Evolutionary conservation across 2,888 invertebrate species (phyloP).

Genomic region (Emmelina monodactyla): DNA sequence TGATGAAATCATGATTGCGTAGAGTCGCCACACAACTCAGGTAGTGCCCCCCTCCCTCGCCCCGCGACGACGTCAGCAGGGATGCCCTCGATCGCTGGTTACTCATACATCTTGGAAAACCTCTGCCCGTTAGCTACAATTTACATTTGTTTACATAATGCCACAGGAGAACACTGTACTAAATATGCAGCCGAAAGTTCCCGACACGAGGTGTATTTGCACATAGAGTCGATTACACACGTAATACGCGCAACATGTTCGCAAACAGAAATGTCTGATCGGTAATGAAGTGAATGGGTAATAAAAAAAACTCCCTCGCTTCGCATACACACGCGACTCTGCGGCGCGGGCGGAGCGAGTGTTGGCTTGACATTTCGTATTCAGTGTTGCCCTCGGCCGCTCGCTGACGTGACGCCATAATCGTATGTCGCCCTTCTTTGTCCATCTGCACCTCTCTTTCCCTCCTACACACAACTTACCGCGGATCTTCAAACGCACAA

Average conservation of each 20-base stretch:
- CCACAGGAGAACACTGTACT: background rate
- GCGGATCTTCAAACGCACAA: background rate
- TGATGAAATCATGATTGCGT: constrained; percentile 1
- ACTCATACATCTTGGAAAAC: constrained; percentile 49
- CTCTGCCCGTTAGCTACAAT: constrained; percentile 30
- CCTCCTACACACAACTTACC: background rate
- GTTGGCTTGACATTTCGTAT: background rate
- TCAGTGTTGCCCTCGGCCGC: background rate
- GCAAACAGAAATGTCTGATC: background rate
- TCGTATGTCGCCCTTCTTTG: background rate
- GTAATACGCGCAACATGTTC: background rate
- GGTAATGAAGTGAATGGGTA: background rate
- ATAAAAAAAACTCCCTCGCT: background rate
- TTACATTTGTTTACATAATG: constrained; percentile 31
- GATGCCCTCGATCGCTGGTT: constrained; percentile 51
- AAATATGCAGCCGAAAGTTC: background rate
- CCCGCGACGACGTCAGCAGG: constrained; percentile 33
- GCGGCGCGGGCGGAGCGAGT: background rate
- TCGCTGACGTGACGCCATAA: too few relatives aligned
- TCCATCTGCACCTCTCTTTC: background rate
- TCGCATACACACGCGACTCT: background rate
- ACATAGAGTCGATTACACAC: background rate
- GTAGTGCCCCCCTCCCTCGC: constrained; percentile 27
- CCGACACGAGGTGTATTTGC: background rate
- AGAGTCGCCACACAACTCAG: background rate